phyloP scores from a whole-genome alignment of 2,113 vertebrate genomes.

The Siphamia tubifer region DNA sequence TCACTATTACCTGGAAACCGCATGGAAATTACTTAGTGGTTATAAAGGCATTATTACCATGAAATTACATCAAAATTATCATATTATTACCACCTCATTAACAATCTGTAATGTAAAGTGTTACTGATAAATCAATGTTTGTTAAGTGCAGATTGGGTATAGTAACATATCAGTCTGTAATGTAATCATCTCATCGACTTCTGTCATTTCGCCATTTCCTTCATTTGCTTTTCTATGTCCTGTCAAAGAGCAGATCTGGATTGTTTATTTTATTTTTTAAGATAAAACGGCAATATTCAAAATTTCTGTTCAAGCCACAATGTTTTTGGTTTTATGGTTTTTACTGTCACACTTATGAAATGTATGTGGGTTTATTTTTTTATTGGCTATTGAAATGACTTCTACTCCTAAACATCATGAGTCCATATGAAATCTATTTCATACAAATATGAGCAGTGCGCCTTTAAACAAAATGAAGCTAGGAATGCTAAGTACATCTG shows the following conservation, averaged over 20 bases:
- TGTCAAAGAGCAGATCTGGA: no score
- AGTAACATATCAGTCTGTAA: not conserved
- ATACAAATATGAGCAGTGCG: not conserved
- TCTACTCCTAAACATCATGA: not conserved
- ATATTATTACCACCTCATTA: no score
- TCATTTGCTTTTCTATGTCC: constrained; percentile 1
- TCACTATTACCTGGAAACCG: no score
- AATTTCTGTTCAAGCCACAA: no score
- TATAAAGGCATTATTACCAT: no score
- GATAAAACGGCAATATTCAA: not conserved
- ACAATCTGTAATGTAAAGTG: no score
- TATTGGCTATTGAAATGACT: not conserved
- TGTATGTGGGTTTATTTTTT: not conserved
- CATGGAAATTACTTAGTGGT: no score
- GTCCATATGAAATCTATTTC: not conserved
- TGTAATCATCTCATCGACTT: not conserved
- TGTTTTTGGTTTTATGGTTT: not conserved
- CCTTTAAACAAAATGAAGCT: constrained; percentile 7
- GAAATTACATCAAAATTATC: no score
- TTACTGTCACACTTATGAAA: not conserved
- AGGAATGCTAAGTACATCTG: constrained; percentile 40
- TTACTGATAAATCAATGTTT: not conserved
- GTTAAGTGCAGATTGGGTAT: not conserved
- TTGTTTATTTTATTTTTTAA: not conserved
- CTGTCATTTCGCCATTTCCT: constrained; percentile 7